phyloP scores from a whole-genome alignment of 2,113 vertebrate species.

The Thymallus thymallus region DNA sequence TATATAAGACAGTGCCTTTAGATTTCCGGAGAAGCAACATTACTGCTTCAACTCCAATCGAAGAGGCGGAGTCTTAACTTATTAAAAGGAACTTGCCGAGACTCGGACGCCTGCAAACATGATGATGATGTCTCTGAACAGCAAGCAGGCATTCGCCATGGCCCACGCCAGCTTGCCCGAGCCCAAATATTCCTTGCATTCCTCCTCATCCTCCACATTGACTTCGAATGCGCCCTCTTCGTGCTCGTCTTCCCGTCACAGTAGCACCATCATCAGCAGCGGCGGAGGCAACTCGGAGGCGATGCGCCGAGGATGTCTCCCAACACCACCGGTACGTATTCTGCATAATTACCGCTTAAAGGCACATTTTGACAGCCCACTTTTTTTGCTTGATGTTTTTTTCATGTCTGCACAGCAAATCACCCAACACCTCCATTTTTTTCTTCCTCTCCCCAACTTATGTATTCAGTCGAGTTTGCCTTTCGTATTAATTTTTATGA shows the following conservation, averaged over 20 bases:
- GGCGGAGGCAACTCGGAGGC: conserved; percentile 83
- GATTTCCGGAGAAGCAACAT: conserved; percentile 64
- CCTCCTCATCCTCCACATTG: conserved; percentile 81
- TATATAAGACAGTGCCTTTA: conserved; percentile 57
- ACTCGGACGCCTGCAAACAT: conserved; percentile 77
- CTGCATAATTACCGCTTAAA: conserved; percentile 88
- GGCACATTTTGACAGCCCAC: conserved; percentile 86
- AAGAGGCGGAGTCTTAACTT: conserved; percentile 81
- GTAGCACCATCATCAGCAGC: conserved; percentile 73
- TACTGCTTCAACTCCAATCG: conserved; percentile 66
- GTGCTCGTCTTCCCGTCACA: conserved; percentile 80
- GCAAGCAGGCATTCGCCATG: conserved; percentile 95
- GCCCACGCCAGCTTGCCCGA: conserved; percentile 90
- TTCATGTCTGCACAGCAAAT: conserved; percentile 90
- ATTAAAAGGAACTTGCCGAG: conserved; percentile 76
- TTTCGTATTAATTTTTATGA: conserved; percentile 95
- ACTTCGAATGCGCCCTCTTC: conserved; percentile 79
- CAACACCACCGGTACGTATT: conserved; percentile 96
- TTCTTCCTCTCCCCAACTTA: conserved; percentile 76
- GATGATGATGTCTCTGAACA: conserved; percentile 99
- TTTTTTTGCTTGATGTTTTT: conserved; percentile 87
- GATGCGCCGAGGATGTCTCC: conserved; percentile 93
- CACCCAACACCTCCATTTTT: conserved; percentile 83
- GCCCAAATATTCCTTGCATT: conserved; percentile 91
- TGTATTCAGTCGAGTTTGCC: conserved; percentile 86